Evolutionary conservation across 2,113 vertebrate genomes (phyloP).

Genomic region (Cyprinodon brontotheroides): DNA sequence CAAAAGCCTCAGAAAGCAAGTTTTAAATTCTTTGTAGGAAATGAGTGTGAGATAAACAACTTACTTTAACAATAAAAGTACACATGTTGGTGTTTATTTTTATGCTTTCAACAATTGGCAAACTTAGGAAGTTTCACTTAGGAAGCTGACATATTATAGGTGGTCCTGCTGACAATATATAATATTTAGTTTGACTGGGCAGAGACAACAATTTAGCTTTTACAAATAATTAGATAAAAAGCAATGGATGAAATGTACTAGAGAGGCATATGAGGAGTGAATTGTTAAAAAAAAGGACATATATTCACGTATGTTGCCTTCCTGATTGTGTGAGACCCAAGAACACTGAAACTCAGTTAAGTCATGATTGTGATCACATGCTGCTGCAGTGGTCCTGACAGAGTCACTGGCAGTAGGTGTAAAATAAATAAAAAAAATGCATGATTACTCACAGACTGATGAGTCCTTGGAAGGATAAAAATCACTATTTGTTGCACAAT

Average conservation of each 20-base stretch:
- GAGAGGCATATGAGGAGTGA: not conserved
- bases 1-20: not conserved
- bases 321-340: conserved; percentile 38
- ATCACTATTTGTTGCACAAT: conserved; percentile 2
- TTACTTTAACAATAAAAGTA: conserved; percentile 45
- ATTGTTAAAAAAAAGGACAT: not conserved
- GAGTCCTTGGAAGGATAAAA: not conserved
- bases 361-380: conserved; percentile 20
- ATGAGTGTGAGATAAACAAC: conserved; percentile 35
- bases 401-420: conserved; percentile 36
- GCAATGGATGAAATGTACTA: not conserved
- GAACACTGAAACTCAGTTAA: conserved; percentile 44
- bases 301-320: conserved; percentile 9
- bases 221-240: conserved; percentile 2
- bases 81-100: conserved; percentile 34
- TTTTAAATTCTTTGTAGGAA: not conserved
- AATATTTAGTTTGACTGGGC: not conserved
- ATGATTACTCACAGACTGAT: conserved; percentile 10
- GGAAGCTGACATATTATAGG: conserved; percentile 33
- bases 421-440: not conserved
- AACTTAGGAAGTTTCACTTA: conserved; percentile 24
- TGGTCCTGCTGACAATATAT: conserved; percentile 49
- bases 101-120: conserved; percentile 16
- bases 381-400: conserved; percentile 30
- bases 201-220: no score